Percentiles rank a stretch among this genome's conserved stretches.
These are phyloP conservation scores for Megaptera novaeangliae DNA, from an alignment of 2,113 vertebrate species.

Conservation along the genomic window DNA sequence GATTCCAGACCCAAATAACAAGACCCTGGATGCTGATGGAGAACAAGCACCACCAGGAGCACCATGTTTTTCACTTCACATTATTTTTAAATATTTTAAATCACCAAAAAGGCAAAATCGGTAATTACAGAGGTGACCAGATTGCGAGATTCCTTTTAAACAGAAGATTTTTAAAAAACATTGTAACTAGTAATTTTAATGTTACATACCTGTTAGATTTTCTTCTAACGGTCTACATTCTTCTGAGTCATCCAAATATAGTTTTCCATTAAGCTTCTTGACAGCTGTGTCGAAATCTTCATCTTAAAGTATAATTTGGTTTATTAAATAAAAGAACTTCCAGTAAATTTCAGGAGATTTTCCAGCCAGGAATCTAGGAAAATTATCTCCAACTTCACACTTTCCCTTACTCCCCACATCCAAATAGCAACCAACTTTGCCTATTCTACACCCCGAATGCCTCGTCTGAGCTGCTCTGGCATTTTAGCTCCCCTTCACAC, in stretches of 20 bases:
- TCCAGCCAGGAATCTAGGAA: background rate
- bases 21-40: background rate
- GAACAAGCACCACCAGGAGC: background rate
- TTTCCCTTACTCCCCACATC: background rate
- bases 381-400: background rate
- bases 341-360: background rate
- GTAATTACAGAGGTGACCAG: background rate
- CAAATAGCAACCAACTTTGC: background rate
- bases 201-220: conserved; percentile 75
- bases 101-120: background rate
- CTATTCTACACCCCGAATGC: background rate
- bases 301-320: conserved; percentile 83
- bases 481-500: background rate
- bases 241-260: conserved; percentile 85
- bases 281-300: conserved; percentile 95
- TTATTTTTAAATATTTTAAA: conserved; percentile 20
- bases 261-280: conserved; percentile 90
- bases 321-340: conserved; percentile 53
- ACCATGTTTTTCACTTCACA: background rate
- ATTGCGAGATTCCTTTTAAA: background rate
- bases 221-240: conserved; percentile 52
- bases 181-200: background rate
- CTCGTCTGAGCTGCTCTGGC: background rate
- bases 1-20: background rate
- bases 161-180: background rate